A percentile compares a stretch with the other conserved stretches of the same genome.
Evolutionary conservation across 2,888 invertebrate genomes (phyloP).

Genomic region (Metellina segmentata): DNA sequence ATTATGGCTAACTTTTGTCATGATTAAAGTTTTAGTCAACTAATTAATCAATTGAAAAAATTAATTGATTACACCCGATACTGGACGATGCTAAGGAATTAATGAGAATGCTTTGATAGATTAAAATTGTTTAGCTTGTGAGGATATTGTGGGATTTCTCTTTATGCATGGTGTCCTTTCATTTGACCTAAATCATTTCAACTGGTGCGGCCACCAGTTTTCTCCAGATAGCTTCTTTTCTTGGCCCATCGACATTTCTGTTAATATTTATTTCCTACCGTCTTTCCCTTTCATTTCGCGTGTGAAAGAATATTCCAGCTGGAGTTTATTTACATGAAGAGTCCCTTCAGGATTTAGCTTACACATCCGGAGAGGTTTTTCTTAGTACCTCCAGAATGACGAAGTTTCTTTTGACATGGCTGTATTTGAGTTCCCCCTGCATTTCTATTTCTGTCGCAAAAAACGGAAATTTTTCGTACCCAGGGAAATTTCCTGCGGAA

Average conservation of each 20-base stretch:
- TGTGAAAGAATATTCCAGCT: constrained; percentile 5
- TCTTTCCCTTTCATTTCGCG: neutral
- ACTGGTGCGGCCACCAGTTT: no score
- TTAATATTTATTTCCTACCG: constrained; percentile 9
- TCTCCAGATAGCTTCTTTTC: no score
- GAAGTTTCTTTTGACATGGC: neutral
- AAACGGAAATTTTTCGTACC: constrained; percentile 23
- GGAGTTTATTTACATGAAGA: constrained; percentile 39
- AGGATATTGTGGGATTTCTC: no score
- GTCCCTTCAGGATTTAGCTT: neutral
- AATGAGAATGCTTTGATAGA: no score
- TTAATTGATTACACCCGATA: no score
- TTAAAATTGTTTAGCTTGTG: no score
- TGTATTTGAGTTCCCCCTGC: neutral
- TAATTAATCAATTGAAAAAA: no score
- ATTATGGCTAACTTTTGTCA: no score
- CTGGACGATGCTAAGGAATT: no score
- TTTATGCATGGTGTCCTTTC: no score
- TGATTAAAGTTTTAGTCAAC: no score
- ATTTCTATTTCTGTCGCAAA: neutral
- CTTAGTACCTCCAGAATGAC: neutral
- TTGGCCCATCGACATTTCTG: constrained; percentile 10
- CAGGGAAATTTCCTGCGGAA: constrained; percentile 29
- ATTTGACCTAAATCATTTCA: no score
- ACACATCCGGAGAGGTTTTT: neutral